Base-by-base conservation (phyloP, 2,888 invertebrate species). In the Chorisops tibialis region DNA sequence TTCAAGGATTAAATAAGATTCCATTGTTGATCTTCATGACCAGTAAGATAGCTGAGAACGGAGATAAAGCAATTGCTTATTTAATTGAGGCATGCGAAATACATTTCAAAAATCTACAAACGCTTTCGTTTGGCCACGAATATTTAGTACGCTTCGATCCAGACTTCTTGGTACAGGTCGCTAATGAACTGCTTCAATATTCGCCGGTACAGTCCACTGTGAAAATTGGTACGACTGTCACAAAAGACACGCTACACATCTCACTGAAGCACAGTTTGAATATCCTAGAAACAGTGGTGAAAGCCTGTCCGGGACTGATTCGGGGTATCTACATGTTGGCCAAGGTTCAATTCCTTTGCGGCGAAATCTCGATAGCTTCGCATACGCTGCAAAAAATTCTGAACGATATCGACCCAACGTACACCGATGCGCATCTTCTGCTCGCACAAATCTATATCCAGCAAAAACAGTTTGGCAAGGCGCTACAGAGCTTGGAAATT, bases 401-500 rank as follows among this genome's bases (percentile, higher is more conserved):
- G 41, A 88, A 89, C 47, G 81, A 85, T 45, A 77, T 87, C 12
- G 91, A 94, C 73, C 84, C 87, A n/a, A 86, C 89, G 0, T 88
- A 87, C 71, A 88, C 89, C 0, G 90, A 93, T 59, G 91, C 89
- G 12, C 90, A 95, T 76, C 81, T 97, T 1, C 79, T 96, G 9
- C 83, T 94, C 79, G 92, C 96, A 1, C 89, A 92, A 76, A 90
- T 95, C 58, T 86, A 90, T 67, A 82, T 93, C 5, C 85, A 85
- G 62, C 85, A 87, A 70, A 82, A 83, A 39, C 81, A 83, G 48
- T 91, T 84, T 70, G 83, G 87, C 16, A 84, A 88, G 72, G 96
- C 96, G 0, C 84, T 89, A 11, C 93, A 94, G 74, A 88, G 87
- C 60, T 79, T 98, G 48, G 96, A 97, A 79, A 85, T 91, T 67